phyloP scores from a whole-genome alignment of 2,113 vertebrate species.

The Pteronura brasiliensis region DNA sequence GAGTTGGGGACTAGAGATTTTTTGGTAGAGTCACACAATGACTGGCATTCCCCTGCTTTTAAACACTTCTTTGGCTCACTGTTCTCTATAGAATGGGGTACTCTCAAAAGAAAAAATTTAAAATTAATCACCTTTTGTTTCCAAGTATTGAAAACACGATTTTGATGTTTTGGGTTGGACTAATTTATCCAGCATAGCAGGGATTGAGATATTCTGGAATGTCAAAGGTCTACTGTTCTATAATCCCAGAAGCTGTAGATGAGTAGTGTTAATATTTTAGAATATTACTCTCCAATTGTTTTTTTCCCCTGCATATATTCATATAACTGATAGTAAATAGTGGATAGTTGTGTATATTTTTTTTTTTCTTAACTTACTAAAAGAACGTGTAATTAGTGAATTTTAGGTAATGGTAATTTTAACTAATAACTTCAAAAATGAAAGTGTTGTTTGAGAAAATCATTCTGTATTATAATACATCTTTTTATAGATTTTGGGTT shows the following conservation, averaged over 20 bases:
- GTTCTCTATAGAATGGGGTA: not conserved
- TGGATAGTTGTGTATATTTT: not conserved
- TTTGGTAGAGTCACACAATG: not conserved
- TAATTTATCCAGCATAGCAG: not conserved
- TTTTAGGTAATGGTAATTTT: slow-evolving; percentile 5
- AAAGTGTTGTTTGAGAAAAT: not conserved
- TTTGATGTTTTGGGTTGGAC: not conserved
- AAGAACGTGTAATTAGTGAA: not conserved
- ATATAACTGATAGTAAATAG: not conserved
- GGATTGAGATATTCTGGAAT: not conserved
- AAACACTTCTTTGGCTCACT: not conserved
- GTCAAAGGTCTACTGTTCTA: not conserved
- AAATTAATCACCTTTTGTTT: slow-evolving; percentile 18
- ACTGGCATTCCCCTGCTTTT: not conserved
- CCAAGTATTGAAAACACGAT: not conserved
- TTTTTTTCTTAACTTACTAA: not conserved
- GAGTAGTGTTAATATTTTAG: not conserved
- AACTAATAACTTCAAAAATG: not conserved
- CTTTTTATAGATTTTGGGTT: not conserved
- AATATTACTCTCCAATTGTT: not conserved
- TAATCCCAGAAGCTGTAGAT: not conserved
- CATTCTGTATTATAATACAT: not conserved
- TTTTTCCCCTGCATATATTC: not conserved
- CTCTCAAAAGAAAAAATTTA: not conserved
- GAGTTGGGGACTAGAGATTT: not conserved